Conservation (phyloP, 2,113 vertebrate species). For the Fregata magnificens region DNA sequence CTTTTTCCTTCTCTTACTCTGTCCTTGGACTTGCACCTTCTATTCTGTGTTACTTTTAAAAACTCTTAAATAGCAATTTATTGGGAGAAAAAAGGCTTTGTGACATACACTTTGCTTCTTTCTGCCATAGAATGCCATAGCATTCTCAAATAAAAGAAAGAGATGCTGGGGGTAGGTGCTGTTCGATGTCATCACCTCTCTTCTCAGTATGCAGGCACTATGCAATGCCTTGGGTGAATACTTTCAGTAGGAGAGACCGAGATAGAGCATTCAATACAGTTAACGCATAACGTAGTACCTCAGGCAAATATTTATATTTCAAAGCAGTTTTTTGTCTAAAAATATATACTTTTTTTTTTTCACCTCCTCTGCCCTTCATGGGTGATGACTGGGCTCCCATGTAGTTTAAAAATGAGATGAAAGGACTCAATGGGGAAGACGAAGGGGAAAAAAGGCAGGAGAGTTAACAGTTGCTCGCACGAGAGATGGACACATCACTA, state of each 20-base stretch:
- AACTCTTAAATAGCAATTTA: background rate
- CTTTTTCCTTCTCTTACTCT: background rate
- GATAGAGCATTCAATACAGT: background rate
- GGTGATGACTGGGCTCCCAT: background rate
- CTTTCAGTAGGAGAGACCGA: background rate
- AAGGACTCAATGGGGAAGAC: background rate
- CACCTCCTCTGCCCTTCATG: background rate
- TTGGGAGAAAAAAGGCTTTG: background rate
- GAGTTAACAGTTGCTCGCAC: background rate
- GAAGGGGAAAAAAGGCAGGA: background rate
- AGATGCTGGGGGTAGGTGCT: background rate
- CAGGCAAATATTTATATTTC: background rate
- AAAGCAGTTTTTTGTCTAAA: background rate
- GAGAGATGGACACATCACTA: background rate
- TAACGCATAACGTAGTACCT: background rate
- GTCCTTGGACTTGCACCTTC: background rate
- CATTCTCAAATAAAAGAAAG: background rate
- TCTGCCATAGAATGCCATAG: background rate
- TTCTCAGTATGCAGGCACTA: background rate
- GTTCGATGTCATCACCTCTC: background rate
- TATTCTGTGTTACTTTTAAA: background rate
- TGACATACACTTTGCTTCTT: background rate
- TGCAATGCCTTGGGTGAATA: background rate
- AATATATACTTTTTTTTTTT: background rate
- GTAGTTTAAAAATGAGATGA: background rate